Conservation (phyloP, 2,888 invertebrate species). For the Nomada fabriciana region DNA sequence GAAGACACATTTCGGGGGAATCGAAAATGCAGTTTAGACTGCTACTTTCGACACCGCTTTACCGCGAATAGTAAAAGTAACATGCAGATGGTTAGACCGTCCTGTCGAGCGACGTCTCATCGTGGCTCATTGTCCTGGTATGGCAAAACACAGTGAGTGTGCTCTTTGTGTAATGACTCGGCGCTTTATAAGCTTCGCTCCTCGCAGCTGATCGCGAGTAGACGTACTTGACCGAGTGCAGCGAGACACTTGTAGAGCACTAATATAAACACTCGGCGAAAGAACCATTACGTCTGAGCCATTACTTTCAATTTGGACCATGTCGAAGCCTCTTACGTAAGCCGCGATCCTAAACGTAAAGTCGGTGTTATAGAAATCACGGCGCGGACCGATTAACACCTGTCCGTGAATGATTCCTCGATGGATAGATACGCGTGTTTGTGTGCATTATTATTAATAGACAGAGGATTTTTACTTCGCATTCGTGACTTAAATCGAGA, state of each 20-base stretch:
- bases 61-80: slow-evolving; percentile 8
- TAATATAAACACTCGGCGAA: slow-evolving; percentile 67
- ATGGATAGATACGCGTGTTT: not conserved
- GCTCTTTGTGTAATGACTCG: slow-evolving; percentile 83
- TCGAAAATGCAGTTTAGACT: too few species aligned
- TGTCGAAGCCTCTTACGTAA: slow-evolving; percentile 58
- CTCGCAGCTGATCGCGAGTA: slow-evolving; percentile 76
- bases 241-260: slow-evolving; percentile 80
- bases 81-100: slow-evolving; percentile 1
- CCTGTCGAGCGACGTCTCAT: slow-evolving; percentile 47
- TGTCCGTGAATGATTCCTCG: not conserved
- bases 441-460: not conserved
- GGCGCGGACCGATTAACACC: not conserved
- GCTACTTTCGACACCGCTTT: too few species aligned
- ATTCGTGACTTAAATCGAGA: not conserved
- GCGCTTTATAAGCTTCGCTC: slow-evolving; percentile 78
- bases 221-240: slow-evolving; percentile 81
- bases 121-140: slow-evolving; percentile 74
- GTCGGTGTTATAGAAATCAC: slow-evolving; percentile 7
- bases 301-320: slow-evolving; percentile 70
- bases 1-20: too few species aligned
- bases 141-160: slow-evolving; percentile 83
- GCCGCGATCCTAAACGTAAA: not conserved
- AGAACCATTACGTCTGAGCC: slow-evolving; percentile 49
- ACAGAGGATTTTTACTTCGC: not conserved